Evolutionary conservation across 2,888 invertebrate genomes (phyloP).

Genomic region (Microplitis manilae): DNA sequence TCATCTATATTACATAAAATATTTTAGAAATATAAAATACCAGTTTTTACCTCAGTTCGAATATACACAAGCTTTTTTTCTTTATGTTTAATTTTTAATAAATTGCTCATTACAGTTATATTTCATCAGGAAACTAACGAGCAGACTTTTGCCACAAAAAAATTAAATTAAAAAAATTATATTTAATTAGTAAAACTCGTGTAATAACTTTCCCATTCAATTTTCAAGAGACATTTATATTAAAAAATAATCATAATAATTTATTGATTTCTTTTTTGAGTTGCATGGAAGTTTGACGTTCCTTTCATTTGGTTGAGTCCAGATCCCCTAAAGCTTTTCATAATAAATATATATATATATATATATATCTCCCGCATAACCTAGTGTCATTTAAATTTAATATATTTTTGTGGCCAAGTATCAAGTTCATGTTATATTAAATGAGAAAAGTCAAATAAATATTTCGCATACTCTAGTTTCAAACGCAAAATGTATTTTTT

Average conservation of each 20-base stretch:
- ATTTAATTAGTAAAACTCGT: background rate
- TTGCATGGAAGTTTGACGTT: background rate
- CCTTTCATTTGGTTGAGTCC: background rate
- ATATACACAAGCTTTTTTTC: background rate
- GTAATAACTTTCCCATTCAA: background rate
- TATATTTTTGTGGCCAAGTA: too few species aligned
- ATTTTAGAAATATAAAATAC: background rate
- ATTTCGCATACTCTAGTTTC: background rate
- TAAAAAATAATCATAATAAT: background rate
- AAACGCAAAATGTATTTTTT: background rate
- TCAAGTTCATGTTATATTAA: background rate
- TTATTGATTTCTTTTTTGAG: background rate
- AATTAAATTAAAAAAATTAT: background rate
- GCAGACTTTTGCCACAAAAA: background rate
- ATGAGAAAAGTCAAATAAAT: background rate
- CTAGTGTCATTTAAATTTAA: too few species aligned
- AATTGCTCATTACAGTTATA: background rate
- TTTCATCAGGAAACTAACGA: background rate
- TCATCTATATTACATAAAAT: background rate
- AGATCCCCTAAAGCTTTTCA: too few species aligned
- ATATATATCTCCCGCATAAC: too few species aligned
- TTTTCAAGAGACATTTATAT: constrained; percentile 1
- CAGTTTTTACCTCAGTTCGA: background rate
- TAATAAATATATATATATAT: too few species aligned
- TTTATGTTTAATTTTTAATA: background rate